Evolutionary conservation across 2,797 vertebrate genomes (phyloP).

Genomic region (Helostoma temminkii): DNA sequence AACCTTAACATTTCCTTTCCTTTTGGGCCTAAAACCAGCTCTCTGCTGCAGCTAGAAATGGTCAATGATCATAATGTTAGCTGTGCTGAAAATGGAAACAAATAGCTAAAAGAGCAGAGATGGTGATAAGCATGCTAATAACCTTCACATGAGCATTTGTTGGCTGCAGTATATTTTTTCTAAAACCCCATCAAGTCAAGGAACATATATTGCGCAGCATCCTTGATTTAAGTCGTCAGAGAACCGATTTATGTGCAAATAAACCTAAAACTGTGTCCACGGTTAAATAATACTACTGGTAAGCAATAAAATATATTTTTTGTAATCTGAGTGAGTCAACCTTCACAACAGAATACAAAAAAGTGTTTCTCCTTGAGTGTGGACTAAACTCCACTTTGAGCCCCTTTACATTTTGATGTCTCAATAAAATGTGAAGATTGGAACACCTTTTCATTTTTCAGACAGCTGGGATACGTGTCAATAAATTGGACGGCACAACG

Average conservation of each 20-base stretch:
- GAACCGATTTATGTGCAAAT: neutral
- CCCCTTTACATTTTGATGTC: conserved; percentile 32
- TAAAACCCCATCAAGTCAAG: neutral
- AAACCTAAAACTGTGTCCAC: neutral
- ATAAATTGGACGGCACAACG: conserved; percentile 46
- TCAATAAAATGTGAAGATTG: conserved; percentile 29
- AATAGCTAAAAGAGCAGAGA: too few species aligned
- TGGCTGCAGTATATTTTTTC: neutral
- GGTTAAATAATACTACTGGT: neutral
- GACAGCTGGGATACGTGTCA: conserved; percentile 34
- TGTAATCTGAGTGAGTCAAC: neutral
- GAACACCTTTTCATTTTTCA: conserved; percentile 21
- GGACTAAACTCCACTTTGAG: conserved; percentile 29
- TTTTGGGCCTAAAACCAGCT: neutral
- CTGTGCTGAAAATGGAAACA: too few species aligned
- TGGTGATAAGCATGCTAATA: too few species aligned
- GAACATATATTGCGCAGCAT: neutral
- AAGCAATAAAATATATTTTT: neutral
- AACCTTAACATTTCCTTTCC: neutral
- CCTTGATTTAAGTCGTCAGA: neutral
- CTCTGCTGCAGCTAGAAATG: too few species aligned
- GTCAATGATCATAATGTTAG: too few species aligned
- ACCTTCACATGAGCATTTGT: conserved; percentile 45
- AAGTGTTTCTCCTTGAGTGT: neutral
- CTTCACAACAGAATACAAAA: neutral